Evolutionary conservation across 2,797 vertebrate genomes (phyloP).

Genomic region (Acanthiza pusilla): DNA sequence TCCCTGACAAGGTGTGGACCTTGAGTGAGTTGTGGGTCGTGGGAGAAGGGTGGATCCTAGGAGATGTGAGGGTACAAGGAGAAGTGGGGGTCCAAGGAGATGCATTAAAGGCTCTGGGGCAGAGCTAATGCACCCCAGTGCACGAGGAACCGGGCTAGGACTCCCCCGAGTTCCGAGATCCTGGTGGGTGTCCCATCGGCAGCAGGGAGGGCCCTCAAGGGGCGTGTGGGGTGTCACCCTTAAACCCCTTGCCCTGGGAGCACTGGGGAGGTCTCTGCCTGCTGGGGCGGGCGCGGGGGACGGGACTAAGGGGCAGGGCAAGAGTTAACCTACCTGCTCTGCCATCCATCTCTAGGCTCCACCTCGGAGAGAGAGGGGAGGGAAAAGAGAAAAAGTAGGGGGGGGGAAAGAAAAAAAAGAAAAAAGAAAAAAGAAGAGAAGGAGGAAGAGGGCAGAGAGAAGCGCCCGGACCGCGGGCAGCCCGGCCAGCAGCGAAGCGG

Average conservation of each 20-base stretch:
- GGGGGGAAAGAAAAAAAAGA: background rate
- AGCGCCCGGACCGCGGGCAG: slow-evolving; percentile 40
- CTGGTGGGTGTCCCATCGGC: background rate
- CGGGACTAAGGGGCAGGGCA: slow-evolving; percentile 10
- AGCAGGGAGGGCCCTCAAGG: background rate
- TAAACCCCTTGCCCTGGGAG: background rate
- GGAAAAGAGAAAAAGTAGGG: slow-evolving; percentile 16
- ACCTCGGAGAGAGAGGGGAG: slow-evolving; percentile 46
- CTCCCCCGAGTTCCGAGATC: background rate
- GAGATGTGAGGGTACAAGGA: background rate
- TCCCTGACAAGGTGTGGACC: background rate
- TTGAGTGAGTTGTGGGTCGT: background rate
- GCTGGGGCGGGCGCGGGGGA: background rate
- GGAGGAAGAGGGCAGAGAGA: slow-evolving; percentile 25
- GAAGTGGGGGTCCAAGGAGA: background rate
- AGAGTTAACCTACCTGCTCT: slow-evolving; percentile 61
- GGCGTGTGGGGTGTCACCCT: background rate
- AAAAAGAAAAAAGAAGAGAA: background rate
- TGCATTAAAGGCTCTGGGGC: background rate
- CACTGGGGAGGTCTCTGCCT: background rate
- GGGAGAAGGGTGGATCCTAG: background rate
- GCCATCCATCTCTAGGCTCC: slow-evolving; percentile 44
- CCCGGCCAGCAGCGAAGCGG: slow-evolving; percentile 31
- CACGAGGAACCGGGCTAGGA: background rate
- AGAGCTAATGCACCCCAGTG: background rate